Evolutionary conservation across 2,888 invertebrate genomes (phyloP).

Genomic region (Limnephilus rhombicus): DNA sequence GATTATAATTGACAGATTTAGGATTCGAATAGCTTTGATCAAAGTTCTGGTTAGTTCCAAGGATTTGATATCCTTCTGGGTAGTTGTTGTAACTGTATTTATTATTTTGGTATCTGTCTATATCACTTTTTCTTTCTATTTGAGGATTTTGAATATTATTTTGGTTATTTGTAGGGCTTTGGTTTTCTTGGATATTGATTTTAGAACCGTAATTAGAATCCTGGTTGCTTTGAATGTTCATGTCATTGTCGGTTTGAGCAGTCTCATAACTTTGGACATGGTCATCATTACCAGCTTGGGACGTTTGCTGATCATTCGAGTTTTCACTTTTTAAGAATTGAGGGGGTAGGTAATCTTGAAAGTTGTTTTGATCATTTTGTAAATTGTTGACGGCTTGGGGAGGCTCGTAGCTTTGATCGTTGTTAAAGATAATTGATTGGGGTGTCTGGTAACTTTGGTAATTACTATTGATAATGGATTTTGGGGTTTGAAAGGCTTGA

Average conservation of each 20-base stretch:
- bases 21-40: conserved; percentile 5
- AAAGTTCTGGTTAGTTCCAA: neutral
- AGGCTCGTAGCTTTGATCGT: neutral
- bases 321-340: neutral
- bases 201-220: neutral
- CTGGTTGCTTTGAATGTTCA: neutral
- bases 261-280: neutral
- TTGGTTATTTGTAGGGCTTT: neutral
- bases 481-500: neutral
- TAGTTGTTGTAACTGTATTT: neutral
- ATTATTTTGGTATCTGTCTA: neutral
- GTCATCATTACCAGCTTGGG: neutral
- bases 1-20: neutral
- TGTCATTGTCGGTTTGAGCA: neutral
- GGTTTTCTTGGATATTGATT: neutral
- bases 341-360: neutral
- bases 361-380: neutral
- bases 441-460: neutral
- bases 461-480: neutral
- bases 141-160: neutral
- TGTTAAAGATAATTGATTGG: conserved; percentile 7
- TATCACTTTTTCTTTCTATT: neutral
- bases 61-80: conserved; percentile 8
- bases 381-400: neutral
- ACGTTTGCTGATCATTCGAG: neutral